Evolutionary conservation across 2,113 vertebrate genomes (phyloP).

Genomic region (Holacanthus passer): DNA sequence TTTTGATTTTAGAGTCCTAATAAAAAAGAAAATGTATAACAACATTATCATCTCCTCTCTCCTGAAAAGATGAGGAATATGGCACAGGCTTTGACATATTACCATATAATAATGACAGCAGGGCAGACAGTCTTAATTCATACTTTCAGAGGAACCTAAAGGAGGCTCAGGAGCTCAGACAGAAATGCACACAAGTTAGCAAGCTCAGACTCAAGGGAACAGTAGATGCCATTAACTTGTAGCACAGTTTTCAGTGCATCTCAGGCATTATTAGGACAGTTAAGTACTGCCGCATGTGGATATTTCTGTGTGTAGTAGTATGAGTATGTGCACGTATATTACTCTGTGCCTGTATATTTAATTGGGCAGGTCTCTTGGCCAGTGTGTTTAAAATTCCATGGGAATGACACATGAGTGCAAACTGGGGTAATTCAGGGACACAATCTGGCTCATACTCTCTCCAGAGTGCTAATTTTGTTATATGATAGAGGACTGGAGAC

Average conservation of each 20-base stretch:
- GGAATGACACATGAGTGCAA: conserved; percentile 71
- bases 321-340: conserved; percentile 47
- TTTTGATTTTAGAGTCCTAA: not conserved
- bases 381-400: conserved; percentile 79
- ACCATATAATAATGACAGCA: no score
- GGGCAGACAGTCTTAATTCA: no score
- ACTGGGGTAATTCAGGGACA: conserved; percentile 73
- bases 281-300: conserved; percentile 54
- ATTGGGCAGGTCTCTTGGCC: conserved; percentile 71
- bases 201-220: conserved; percentile 49
- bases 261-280: conserved; percentile 48
- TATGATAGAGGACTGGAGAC: conserved; percentile 26
- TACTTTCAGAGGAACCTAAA: conserved; percentile 13
- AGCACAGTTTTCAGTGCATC: conserved; percentile 38
- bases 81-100: no score
- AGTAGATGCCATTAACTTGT: conserved; percentile 42
- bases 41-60: not conserved
- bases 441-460: conserved; percentile 59
- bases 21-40: not conserved
- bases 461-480: conserved; percentile 57
- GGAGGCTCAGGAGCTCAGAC: conserved; percentile 4
- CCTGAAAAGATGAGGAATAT: conserved; percentile 9
- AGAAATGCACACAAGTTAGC: conserved; percentile 20
- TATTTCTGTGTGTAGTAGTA: conserved; percentile 37
- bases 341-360: conserved; percentile 68